These are phyloP conservation scores for Keiferia lycopersicella DNA, from an alignment of 2,888 invertebrate species.

Conservation along the genomic window DNA sequence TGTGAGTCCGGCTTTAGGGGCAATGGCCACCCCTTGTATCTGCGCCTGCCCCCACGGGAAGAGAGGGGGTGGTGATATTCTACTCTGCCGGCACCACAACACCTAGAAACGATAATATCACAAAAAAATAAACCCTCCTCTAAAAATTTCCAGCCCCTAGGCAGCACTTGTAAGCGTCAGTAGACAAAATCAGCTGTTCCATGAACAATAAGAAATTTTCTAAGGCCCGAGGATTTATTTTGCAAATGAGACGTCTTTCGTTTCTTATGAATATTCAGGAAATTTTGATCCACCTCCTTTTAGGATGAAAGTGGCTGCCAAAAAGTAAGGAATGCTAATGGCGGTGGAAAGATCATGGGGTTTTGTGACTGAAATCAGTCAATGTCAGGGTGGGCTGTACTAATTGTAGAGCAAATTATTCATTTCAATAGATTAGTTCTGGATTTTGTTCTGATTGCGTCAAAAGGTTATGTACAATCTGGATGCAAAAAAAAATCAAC, in stretches of 20 bases:
- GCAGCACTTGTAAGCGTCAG: not conserved
- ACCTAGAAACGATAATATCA: no score
- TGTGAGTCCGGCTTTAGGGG: no score
- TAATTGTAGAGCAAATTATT: not conserved
- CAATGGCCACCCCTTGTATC: no score
- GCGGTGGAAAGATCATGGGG: not conserved
- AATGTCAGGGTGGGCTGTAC: not conserved
- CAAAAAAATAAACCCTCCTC: no score
- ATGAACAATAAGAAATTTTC: slow-evolving; percentile 31
- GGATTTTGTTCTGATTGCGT: no score
- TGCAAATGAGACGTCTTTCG: slow-evolving; percentile 51
- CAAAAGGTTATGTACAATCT: no score
- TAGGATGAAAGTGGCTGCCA: slow-evolving; percentile 3
- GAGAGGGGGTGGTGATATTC: no score
- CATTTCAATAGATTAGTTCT: no score
- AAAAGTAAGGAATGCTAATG: slow-evolving; percentile 1
- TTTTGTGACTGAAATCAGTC: not conserved
- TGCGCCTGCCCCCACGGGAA: no score
- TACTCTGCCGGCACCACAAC: no score
- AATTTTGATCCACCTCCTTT: slow-evolving; percentile 40
- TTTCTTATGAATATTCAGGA: slow-evolving; percentile 55
- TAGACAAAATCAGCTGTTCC: slow-evolving; percentile 43
- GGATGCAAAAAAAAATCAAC: no score
- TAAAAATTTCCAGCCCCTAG: not conserved
- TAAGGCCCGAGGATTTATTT: slow-evolving; percentile 52